Evolutionary conservation across 2,888 invertebrate species (phyloP).

Genomic region (Plutella xylostella): DNA sequence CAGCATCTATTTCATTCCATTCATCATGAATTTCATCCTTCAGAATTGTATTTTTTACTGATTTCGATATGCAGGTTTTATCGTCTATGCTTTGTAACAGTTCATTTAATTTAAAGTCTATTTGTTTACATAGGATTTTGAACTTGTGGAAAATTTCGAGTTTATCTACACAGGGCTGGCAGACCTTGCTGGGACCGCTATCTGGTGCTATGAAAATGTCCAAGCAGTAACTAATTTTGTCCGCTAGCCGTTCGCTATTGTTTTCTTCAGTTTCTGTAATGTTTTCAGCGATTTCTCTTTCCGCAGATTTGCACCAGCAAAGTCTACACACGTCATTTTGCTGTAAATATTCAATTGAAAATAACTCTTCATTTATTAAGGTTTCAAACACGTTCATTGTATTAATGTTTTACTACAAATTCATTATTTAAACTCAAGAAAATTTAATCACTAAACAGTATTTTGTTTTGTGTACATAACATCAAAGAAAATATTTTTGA

Average conservation of each 20-base stretch:
- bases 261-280: slow-evolving; percentile 16
- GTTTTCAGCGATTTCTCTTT: slow-evolving; percentile 22
- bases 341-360: slow-evolving; percentile 42
- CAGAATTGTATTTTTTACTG: neutral
- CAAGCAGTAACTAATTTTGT: slow-evolving; percentile 39
- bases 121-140: slow-evolving; percentile 37
- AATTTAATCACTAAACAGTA: neutral
- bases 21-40: slow-evolving; percentile 9
- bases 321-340: slow-evolving; percentile 44
- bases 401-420: neutral
- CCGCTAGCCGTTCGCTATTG: slow-evolving; percentile 22
- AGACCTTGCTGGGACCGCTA: slow-evolving; percentile 33
- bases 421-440: too few species aligned
- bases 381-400: neutral
- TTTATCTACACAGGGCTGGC: slow-evolving; percentile 33
- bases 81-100: slow-evolving; percentile 20
- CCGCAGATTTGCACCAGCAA: slow-evolving; percentile 41
- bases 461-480: neutral
- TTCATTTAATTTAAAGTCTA: slow-evolving; percentile 31
- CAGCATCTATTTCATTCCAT: slow-evolving; percentile 19
- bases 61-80: neutral
- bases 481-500: too few species aligned
- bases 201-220: slow-evolving; percentile 31
- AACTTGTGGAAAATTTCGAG: slow-evolving; percentile 41
- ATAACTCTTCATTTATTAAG: slow-evolving; percentile 25